Evolutionary conservation across 2,888 invertebrate genomes (phyloP).

Genomic region (Torymus tubicola): DNA sequence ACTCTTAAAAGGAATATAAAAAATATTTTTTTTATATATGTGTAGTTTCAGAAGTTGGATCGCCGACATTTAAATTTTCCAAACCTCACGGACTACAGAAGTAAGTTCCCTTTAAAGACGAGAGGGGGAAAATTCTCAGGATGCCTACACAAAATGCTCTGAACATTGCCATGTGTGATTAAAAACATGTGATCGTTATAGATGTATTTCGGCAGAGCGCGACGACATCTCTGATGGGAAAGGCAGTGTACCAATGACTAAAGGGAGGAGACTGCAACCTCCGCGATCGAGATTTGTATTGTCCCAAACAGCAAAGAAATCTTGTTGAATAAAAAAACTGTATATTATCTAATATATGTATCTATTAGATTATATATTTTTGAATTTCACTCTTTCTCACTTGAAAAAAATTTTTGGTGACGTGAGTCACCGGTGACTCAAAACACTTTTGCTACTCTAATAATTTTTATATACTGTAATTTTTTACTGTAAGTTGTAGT

Average conservation of each 20-base stretch:
- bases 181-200: conserved; percentile 49
- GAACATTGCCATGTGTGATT: conserved; percentile 36
- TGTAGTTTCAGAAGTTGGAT: conserved; percentile 62
- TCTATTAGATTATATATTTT: no score
- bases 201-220: conserved; percentile 48
- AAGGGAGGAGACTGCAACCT: conserved; percentile 32
- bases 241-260: conserved; percentile 36
- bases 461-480: no score
- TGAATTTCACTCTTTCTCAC: no score
- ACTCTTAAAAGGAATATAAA: no score
- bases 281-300: conserved; percentile 55
- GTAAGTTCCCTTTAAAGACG: conserved; percentile 48
- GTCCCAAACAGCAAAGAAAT: conserved; percentile 41
- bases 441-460: no score
- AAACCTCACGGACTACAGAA: conserved; percentile 65
- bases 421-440: no score
- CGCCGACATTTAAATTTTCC: conserved; percentile 68
- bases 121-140: conserved; percentile 32
- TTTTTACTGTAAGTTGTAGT: no score
- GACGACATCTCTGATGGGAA: conserved; percentile 40
- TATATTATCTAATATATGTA: conserved; percentile 5
- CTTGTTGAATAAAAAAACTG: conserved; percentile 8
- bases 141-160: conserved; percentile 25
- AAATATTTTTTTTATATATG: no score
- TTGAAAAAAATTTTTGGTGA: no score